These are phyloP conservation scores for Aphodius sticticus DNA, from an alignment of 2,888 invertebrate genomes.

Conservation along the genomic window DNA sequence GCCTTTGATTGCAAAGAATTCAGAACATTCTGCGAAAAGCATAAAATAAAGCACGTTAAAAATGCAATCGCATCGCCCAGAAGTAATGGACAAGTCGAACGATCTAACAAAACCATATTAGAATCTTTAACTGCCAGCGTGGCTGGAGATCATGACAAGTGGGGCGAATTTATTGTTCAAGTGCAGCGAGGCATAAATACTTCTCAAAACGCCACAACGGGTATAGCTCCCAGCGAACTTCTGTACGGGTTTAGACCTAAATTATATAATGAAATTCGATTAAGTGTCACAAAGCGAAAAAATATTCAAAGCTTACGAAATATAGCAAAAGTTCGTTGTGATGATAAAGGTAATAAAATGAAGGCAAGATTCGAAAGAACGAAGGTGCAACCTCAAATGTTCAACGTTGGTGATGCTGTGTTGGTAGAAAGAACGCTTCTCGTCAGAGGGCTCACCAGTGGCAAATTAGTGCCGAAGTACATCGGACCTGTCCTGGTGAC, in stretches of 20 bases:
- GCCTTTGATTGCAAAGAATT: slow-evolving; percentile 12
- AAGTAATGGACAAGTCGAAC: slow-evolving; percentile 29
- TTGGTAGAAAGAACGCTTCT: slow-evolving; percentile 37
- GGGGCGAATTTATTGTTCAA: slow-evolving; percentile 40
- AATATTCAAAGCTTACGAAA: neutral
- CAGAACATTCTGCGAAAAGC: neutral
- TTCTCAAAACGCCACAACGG: slow-evolving; percentile 38
- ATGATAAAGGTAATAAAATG: neutral
- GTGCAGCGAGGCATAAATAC: slow-evolving; percentile 41
- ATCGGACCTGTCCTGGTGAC: too few relatives aligned
- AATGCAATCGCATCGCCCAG: slow-evolving; percentile 29
- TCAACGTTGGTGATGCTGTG: slow-evolving; percentile 43
- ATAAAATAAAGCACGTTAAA: slow-evolving; percentile 14
- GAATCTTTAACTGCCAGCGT: slow-evolving; percentile 41
- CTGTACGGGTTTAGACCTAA: too few relatives aligned
- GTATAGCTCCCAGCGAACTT: too few relatives aligned
- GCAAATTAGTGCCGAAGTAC: too few relatives aligned
- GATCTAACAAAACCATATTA: slow-evolving; percentile 41
- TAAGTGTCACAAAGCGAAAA: neutral
- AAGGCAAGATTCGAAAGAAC: slow-evolving; percentile 38
- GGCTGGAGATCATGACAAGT: slow-evolving; percentile 36
- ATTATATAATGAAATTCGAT: slow-evolving; percentile 33
- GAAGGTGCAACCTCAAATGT: slow-evolving; percentile 41
- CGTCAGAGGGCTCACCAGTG: too few relatives aligned
- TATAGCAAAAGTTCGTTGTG: neutral